Percentiles rank a stretch among this genome's conserved stretches.
Evolutionary conservation across 2,113 vertebrate genomes (phyloP).

Genomic region (Eurystomus gularis): DNA sequence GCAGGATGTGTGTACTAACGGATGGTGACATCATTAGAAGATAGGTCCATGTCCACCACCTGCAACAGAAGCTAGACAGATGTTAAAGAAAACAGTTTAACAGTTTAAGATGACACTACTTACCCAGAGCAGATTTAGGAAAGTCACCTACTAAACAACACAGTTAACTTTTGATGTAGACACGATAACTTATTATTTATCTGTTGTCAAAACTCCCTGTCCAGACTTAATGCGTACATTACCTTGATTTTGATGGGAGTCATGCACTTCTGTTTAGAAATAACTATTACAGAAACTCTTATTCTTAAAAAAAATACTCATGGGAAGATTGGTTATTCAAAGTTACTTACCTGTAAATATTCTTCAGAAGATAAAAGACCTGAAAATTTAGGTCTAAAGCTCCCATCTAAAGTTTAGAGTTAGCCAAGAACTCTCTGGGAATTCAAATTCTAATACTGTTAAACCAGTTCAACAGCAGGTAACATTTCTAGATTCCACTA

Average conservation of each 20-base stretch:
- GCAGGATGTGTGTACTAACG: slow-evolving; percentile 78
- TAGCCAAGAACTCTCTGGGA: not conserved
- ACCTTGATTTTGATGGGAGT: not conserved
- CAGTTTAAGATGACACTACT: slow-evolving; percentile 64
- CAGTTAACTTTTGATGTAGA: slow-evolving; percentile 21
- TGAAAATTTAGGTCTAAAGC: not conserved
- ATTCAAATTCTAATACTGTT: not conserved
- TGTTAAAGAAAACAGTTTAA: slow-evolving; percentile 78
- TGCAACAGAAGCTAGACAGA: slow-evolving; percentile 88
- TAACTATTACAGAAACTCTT: not conserved
- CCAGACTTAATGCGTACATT: not conserved
- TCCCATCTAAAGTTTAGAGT: not conserved
- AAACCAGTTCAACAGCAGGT: slow-evolving; percentile 12
- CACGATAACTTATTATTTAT: not conserved
- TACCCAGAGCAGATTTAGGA: slow-evolving; percentile 63
- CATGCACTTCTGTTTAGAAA: not conserved
- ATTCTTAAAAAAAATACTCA: not conserved
- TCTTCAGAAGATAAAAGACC: not conserved
- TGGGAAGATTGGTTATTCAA: not conserved
- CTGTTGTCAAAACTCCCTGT: not conserved
- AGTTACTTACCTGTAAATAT: slow-evolving; percentile 13
- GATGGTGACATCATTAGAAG: slow-evolving; percentile 77
- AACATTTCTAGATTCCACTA: not conserved
- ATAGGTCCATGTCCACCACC: slow-evolving; percentile 81
- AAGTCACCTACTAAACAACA: slow-evolving; percentile 35